phyloP scores from a whole-genome alignment of 2,797 vertebrate species.

The Anguilla megastoma region DNA sequence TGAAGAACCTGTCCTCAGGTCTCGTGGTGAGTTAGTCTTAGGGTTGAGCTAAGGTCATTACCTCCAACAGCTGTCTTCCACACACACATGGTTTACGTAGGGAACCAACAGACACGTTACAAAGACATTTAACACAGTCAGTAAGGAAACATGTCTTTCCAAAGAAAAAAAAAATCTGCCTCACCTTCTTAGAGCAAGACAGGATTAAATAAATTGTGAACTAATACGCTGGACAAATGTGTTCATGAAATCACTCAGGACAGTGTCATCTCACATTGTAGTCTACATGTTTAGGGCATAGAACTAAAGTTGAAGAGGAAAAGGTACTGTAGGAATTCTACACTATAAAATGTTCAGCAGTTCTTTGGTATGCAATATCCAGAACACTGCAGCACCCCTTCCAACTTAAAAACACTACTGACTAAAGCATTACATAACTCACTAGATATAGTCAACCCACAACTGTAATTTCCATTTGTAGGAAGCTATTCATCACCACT shows the following conservation, averaged over 20 bases:
- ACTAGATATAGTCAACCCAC: conserved; percentile 63
- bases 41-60: conserved; percentile 30
- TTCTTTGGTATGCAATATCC: conserved; percentile 26
- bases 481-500: conserved; percentile 66
- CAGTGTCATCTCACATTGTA: conserved; percentile 47
- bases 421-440: conserved; percentile 71
- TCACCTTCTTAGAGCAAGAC: background rate
- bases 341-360: conserved; percentile 50
- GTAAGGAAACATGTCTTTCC: background rate
- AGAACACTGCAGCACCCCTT: conserved; percentile 58
- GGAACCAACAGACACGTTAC: background rate
- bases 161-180: background rate
- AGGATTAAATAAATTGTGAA: background rate
- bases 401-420: conserved; percentile 51
- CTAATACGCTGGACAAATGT: conserved; percentile 35
- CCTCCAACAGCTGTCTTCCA: conserved; percentile 23
- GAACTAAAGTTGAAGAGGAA: conserved; percentile 55
- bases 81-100: conserved; percentile 15
- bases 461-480: conserved; percentile 65
- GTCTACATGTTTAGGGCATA: conserved; percentile 46
- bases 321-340: conserved; percentile 23
- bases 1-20: background rate
- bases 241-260: conserved; percentile 54
- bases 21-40: background rate
- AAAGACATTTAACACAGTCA: background rate